Conservation (phyloP, 2,888 invertebrate species). For the Xestoiulus laeticollis region DNA sequence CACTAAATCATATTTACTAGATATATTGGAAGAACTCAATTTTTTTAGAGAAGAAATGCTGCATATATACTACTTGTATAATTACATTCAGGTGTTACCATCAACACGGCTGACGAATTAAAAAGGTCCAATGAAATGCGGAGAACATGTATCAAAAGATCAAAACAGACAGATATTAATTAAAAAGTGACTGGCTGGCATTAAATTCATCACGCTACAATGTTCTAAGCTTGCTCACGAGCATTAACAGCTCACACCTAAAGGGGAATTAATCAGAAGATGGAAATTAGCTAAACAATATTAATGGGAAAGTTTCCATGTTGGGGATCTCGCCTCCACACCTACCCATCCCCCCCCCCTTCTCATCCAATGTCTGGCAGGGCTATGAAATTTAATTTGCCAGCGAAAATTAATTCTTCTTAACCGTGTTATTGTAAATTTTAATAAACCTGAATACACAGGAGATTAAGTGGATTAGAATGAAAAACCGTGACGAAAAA, state of each 20-base stretch:
- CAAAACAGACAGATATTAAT: slow-evolving; percentile 14
- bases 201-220: neutral
- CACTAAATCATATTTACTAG: too few species aligned
- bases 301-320: neutral
- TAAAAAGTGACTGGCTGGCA: neutral
- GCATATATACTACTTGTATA: too few species aligned
- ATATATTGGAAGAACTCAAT: neutral
- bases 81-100: neutral
- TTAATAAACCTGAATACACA: neutral
- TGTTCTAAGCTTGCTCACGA: neutral
- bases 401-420: neutral
- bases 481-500: neutral
- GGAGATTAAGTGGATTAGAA: neutral
- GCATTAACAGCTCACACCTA: neutral
- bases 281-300: neutral
- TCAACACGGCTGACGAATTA: neutral
- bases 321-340: neutral
- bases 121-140: slow-evolving; percentile 1
- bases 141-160: neutral
- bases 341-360: neutral
- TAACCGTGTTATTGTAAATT: neutral
- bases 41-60: neutral
- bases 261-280: slow-evolving; percentile 12
- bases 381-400: slow-evolving; percentile 17
- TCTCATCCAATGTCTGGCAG: neutral